Evolutionary conservation across 2,113 vertebrate genomes (phyloP).

Genomic region (Aptenodytes patagonicus): DNA sequence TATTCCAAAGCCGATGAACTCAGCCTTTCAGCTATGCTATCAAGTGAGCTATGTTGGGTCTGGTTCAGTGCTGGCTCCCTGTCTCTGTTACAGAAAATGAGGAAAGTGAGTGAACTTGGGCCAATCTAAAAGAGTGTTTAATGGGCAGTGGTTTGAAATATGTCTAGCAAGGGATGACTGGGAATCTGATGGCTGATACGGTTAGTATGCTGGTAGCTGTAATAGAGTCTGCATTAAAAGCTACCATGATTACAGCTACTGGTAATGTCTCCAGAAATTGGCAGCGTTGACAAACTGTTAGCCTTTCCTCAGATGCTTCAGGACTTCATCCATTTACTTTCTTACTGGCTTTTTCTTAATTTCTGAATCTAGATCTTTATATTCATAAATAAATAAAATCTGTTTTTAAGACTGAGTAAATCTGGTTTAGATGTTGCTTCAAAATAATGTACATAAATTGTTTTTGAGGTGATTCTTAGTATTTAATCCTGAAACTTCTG

Average conservation of each 20-base stretch:
- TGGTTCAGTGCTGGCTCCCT: background rate
- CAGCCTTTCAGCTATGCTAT: background rate
- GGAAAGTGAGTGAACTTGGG: background rate
- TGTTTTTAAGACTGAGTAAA: background rate
- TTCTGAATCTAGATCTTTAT: background rate
- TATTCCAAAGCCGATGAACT: background rate
- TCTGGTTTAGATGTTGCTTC: background rate
- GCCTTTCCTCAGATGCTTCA: background rate
- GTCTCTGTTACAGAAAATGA: background rate
- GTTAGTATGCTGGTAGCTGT: background rate
- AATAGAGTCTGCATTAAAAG: background rate
- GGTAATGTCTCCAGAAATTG: background rate
- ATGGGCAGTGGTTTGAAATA: background rate
- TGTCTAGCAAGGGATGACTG: background rate
- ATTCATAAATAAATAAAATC: background rate
- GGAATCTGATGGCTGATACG: background rate
- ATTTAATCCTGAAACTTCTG: background rate
- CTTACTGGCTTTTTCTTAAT: background rate
- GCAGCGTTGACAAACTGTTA: background rate
- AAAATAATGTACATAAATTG: background rate
- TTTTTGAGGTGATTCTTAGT: background rate
- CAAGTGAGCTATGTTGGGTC: background rate
- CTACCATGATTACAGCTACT: background rate
- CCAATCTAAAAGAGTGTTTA: background rate
- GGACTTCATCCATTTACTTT: background rate